A percentile compares a stretch with the other conserved stretches of the same genome.
Evolutionary conservation across 2,797 vertebrate species (phyloP).

Genomic region (Galaxias olidus): DNA sequence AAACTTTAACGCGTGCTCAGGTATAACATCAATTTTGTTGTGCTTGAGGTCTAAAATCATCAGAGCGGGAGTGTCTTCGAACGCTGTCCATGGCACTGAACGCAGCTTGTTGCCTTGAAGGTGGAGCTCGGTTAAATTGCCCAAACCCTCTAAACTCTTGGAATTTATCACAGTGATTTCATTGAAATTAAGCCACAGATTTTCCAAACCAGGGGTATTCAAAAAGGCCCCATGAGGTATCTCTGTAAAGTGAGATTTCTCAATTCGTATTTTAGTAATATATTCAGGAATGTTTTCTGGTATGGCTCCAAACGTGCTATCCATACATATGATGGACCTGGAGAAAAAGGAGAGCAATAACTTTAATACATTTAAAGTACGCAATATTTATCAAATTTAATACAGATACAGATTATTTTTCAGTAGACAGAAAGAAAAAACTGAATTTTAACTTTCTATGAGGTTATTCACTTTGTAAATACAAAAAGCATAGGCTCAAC

Average conservation of each 20-base stretch:
- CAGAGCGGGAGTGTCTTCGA: conserved; percentile 81
- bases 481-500: too few relatives aligned
- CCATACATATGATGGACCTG: conserved; percentile 86
- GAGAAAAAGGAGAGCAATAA: conserved; percentile 30
- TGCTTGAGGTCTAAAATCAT: conserved; percentile 90
- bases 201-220: conserved; percentile 76
- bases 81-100: conserved; percentile 90
- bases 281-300: conserved; percentile 80
- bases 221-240: conserved; percentile 80
- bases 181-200: conserved; percentile 93
- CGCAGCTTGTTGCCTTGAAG: conserved; percentile 88
- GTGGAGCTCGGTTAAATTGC: conserved; percentile 84
- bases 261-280: conserved; percentile 87
- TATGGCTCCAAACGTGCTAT: conserved; percentile 77
- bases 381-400: too few relatives aligned
- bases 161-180: conserved; percentile 87
- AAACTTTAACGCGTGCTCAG: conserved; percentile 85
- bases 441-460: too few relatives aligned
- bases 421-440: too few relatives aligned
- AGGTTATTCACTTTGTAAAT: too few relatives aligned
- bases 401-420: too few relatives aligned
- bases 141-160: conserved; percentile 81
- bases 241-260: conserved; percentile 89
- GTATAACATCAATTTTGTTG: conserved; percentile 88
- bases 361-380: not conserved